Evolutionary conservation across 2,113 vertebrate genomes (phyloP).

Genomic region (Pandion haliaetus): DNA sequence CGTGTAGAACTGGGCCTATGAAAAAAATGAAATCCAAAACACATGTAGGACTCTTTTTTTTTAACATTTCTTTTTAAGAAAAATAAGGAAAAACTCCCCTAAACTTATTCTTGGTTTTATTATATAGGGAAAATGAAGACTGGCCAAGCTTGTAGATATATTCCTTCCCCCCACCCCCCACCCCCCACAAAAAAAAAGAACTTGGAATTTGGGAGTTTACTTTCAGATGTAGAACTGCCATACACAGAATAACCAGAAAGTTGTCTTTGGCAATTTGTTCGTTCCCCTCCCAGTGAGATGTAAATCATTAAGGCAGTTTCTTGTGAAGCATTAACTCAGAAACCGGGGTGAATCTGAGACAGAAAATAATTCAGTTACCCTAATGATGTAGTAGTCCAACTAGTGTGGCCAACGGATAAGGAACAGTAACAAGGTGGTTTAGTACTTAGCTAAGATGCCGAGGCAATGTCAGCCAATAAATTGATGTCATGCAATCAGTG

Average conservation of each 20-base stretch:
- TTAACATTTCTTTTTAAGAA: neutral
- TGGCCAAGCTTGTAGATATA: neutral
- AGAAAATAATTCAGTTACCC: neutral
- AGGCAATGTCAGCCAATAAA: neutral
- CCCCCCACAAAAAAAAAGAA: neutral
- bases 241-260: neutral
- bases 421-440: neutral
- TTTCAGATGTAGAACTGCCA: neutral
- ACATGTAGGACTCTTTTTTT: neutral
- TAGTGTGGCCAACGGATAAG: neutral
- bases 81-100: neutral
- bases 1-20: neutral
- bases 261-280: constrained; percentile 24
- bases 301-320: neutral
- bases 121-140: neutral
- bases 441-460: neutral
- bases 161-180: no score
- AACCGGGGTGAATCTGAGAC: neutral
- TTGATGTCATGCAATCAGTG: neutral
- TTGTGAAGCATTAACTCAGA: neutral
- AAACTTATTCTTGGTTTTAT: neutral
- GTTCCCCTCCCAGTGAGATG: neutral
- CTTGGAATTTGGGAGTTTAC: neutral
- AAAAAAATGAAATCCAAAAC: neutral
- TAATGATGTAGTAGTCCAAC: neutral